Evolutionary conservation across 2,113 vertebrate genomes (phyloP).

Genomic region (Lipophrys pholis): DNA sequence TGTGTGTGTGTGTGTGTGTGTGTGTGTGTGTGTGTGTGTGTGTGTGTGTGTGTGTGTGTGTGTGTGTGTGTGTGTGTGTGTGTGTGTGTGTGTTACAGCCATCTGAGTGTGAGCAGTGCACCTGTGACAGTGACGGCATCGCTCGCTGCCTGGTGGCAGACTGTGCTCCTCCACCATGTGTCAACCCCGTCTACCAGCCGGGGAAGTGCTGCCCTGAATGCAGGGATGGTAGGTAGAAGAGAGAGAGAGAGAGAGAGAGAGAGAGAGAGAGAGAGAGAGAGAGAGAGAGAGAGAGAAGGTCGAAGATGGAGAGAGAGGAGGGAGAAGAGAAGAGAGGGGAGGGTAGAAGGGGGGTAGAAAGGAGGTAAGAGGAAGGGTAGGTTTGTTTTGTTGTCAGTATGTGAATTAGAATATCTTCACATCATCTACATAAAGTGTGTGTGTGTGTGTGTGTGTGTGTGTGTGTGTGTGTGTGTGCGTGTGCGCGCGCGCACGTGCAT

Average conservation of each 20-base stretch:
- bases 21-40: background rate
- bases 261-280: no score
- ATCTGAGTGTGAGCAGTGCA: slow-evolving; percentile 87
- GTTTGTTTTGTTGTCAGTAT: background rate
- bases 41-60: slow-evolving; percentile 15
- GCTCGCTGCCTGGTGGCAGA: slow-evolving; percentile 87
- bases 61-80: no score
- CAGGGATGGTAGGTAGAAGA: slow-evolving; percentile 80
- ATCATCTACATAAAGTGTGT: background rate
- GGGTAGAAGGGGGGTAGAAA: no score
- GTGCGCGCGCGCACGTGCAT: no score
- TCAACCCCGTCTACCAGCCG: slow-evolving; percentile 85
- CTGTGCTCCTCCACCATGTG: slow-evolving; percentile 86
- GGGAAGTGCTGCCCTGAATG: slow-evolving; percentile 87
- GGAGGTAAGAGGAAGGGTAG: no score
- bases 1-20: slow-evolving; percentile 22
- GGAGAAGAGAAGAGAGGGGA: no score
- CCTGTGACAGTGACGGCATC: slow-evolving; percentile 86
- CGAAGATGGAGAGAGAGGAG: background rate
- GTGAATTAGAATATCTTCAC: background rate
- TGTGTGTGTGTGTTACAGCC: slow-evolving; percentile 73
- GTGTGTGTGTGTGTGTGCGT: background rate
- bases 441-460: background rate
- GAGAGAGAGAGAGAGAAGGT: no score
- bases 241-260: no score